Conservation (phyloP, 53 echinoderm and acorn worm species). For the Henricia sp. region DNA sequence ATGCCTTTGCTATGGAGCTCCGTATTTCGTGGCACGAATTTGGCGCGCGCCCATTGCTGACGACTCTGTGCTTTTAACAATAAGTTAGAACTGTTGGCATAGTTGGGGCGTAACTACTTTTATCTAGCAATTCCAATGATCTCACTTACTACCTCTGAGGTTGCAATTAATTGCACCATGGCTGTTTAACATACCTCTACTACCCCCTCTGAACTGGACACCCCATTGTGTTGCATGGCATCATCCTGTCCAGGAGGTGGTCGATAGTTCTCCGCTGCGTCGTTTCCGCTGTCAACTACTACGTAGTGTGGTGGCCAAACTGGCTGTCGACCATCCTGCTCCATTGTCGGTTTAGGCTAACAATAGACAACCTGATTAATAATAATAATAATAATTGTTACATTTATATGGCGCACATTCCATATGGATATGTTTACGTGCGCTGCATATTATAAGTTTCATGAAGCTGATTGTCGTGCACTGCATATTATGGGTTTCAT, state of each 20-base stretch:
- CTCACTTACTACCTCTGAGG: not conserved
- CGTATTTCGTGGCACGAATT: too few relatives aligned
- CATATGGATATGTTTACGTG: too few relatives aligned
- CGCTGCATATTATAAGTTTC: too few relatives aligned
- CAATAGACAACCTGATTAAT: not conserved
- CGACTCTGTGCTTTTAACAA: too few relatives aligned
- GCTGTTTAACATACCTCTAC: slow-evolving; percentile 42
- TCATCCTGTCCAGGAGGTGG: slow-evolving; percentile 52
- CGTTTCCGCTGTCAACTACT: slow-evolving; percentile 36
- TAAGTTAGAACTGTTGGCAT: too few relatives aligned
- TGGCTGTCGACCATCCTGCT: slow-evolving; percentile 85
- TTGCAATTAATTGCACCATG: not conserved
- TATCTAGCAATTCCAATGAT: too few relatives aligned
- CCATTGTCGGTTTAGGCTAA: slow-evolving; percentile 47
- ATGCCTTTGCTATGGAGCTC: too few relatives aligned
- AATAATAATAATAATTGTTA: not conserved
- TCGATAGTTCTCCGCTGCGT: slow-evolving; percentile 25
- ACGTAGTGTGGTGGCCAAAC: slow-evolving; percentile 91
- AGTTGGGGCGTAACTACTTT: too few relatives aligned
- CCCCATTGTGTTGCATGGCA: slow-evolving; percentile 90
- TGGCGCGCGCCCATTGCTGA: too few relatives aligned
- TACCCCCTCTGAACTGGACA: slow-evolving; percentile 87
- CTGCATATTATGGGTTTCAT: too few relatives aligned
- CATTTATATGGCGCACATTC: not conserved
- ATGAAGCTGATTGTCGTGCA: too few relatives aligned